These are phyloP conservation scores for Drosophila barbarae DNA, from an alignment of 2,888 invertebrate genomes.

Conservation along the genomic window DNA sequence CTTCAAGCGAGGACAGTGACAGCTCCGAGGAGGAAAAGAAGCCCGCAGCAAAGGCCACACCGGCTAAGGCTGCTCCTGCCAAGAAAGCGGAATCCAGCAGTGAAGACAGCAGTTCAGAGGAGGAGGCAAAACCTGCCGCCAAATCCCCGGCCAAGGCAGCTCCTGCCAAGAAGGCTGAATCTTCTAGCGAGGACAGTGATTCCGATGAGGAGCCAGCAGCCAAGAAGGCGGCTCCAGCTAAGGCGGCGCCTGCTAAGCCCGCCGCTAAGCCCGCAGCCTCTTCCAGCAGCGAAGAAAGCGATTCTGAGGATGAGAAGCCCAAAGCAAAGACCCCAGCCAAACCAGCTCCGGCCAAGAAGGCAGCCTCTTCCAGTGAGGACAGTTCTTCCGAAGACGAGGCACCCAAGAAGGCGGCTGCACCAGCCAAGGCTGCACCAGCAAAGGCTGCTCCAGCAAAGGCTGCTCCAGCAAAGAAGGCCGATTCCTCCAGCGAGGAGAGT, in stretches of 20 bases:
- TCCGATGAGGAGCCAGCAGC: conserved; percentile 76
- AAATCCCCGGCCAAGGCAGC: conserved; percentile 39
- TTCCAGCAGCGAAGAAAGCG: conserved; percentile 76
- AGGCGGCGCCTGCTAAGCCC: conserved; percentile 29
- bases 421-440: neutral
- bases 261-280: conserved; percentile 37
- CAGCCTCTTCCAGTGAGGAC: conserved; percentile 76
- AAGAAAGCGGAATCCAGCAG: conserved; percentile 60
- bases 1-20: conserved; percentile 51
- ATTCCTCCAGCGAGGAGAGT: conserved; percentile 75
- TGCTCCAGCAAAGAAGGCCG: conserved; percentile 32
- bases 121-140: conserved; percentile 65
- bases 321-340: conserved; percentile 44
- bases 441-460: conserved; percentile 11
- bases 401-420: conserved; percentile 35
- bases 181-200: conserved; percentile 78
- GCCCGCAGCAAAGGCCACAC: conserved; percentile 14
- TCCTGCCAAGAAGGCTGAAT: conserved; percentile 44
- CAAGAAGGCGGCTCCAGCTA: conserved; percentile 29
- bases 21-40: conserved; percentile 42
- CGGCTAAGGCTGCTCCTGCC: conserved; percentile 32
- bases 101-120: conserved; percentile 72
- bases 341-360: conserved; percentile 28
- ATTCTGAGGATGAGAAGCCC: conserved; percentile 76
- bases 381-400: conserved; percentile 77